Evolutionary conservation across 2,888 invertebrate species (phyloP).

Genomic region (Acleris holmiana): DNA sequence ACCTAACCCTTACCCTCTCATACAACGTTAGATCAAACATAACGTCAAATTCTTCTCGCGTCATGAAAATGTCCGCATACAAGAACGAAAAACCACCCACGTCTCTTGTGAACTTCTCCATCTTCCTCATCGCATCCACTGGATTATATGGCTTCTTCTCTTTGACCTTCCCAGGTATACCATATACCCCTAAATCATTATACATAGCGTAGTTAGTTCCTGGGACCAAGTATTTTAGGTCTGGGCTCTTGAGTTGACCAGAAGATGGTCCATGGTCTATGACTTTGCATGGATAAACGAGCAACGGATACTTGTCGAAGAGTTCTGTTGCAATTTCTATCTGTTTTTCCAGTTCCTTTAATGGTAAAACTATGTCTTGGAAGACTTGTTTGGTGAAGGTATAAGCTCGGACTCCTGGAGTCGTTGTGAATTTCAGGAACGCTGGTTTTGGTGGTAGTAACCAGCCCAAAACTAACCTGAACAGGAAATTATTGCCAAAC

Average conservation of each 20-base stretch:
- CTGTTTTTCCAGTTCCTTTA: slow-evolving; percentile 86
- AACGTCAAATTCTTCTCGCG: slow-evolving; percentile 84
- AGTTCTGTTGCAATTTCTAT: slow-evolving; percentile 84
- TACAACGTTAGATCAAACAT: slow-evolving; percentile 89
- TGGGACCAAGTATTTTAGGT: slow-evolving; percentile 84
- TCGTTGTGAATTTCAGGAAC: slow-evolving; percentile 89
- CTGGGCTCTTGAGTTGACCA: slow-evolving; percentile 85
- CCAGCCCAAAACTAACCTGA: slow-evolving; percentile 87
- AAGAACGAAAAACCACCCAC: slow-evolving; percentile 88
- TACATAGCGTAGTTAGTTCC: slow-evolving; percentile 88
- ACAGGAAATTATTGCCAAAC: slow-evolving; percentile 87
- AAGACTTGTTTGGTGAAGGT: slow-evolving; percentile 89
- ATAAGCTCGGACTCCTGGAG: slow-evolving; percentile 86
- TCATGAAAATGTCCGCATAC: slow-evolving; percentile 90
- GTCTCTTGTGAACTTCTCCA: slow-evolving; percentile 88
- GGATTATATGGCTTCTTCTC: slow-evolving; percentile 86
- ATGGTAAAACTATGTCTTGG: slow-evolving; percentile 88
- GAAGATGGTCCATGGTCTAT: slow-evolving; percentile 85
- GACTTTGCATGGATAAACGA: slow-evolving; percentile 88
- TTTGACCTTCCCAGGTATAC: slow-evolving; percentile 87
- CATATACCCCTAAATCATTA: slow-evolving; percentile 89
- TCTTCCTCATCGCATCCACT: slow-evolving; percentile 86
- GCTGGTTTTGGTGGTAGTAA: slow-evolving; percentile 88
- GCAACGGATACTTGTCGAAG: slow-evolving; percentile 87
- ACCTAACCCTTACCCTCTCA: slow-evolving; percentile 84